Evolutionary conservation across 2,113 vertebrate genomes (phyloP), one percentile per base, ranked within the genome.

Genomic region (Myotis lucifugus): DNA sequence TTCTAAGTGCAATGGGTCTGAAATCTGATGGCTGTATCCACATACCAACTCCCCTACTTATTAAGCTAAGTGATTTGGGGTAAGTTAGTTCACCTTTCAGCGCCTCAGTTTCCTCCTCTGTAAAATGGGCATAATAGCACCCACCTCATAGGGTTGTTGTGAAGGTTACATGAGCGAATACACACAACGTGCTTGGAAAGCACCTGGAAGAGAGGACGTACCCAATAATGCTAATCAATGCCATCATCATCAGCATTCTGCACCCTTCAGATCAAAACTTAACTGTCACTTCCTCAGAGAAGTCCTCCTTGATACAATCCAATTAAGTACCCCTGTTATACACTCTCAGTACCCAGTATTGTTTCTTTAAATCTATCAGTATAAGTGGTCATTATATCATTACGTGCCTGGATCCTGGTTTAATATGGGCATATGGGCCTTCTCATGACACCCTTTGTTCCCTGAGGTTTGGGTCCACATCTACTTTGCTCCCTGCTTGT

Each of bases 91-190:
- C 0, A 25, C 19, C 15, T 82, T 19, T 70, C 37, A 27, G 23
- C 64, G 34, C 32, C 76, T 93, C 34, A 21, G 59, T 66, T 86
- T 96, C 40, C 76, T 50, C 18, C 74, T 17, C 34, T 79, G n/a
- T 61, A 85, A 73, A 88, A 69, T 61, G 48, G 29, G n/a, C 3
- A 13, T 29, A 27, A 42, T 13, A 52, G 15, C 64, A 23, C 8
- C 9, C 12, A 13, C 7, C 6, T 52, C n/a, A 46, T 3, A 67
- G 52, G 29, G 19, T 17, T 37, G 17, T 15, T 73, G 50, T 42
- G 29, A 85, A 61, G 50, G 64, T 40, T 54, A 54, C 61, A 76
- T 56, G 79, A 85, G 34, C 17, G 52, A 46, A 93, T 15, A 74
- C 4, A 74, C 27, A 88, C 46, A 42, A 12, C 10, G 37, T 19